These are phyloP conservation scores for Eubasilissa regina DNA, from an alignment of 1,140 invertebrate genomes.

Conservation along the genomic window DNA sequence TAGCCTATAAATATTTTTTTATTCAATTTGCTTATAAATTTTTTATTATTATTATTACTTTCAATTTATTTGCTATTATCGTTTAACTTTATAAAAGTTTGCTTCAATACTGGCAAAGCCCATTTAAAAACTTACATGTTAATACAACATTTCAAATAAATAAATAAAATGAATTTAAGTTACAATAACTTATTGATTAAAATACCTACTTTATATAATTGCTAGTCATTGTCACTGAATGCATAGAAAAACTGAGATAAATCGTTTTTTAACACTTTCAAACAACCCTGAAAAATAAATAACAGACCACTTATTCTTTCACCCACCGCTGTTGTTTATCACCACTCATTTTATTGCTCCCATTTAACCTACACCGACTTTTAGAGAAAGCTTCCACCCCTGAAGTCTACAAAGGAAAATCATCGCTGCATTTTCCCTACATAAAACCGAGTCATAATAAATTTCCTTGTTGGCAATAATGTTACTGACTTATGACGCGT, in stretches of 20 bases:
- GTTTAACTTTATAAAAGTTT: no score
- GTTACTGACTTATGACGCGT: slow-evolving; percentile 59
- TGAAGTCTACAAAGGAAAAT: slow-evolving; percentile 7
- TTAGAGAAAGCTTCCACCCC: background rate
- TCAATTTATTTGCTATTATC: no score
- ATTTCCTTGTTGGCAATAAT: slow-evolving; percentile 56
- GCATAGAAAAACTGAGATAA: background rate
- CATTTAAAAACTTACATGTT: no score
- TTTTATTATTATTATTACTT: no score
- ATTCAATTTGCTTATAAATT: no score
- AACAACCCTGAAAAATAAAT: background rate
- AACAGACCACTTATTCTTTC: slow-evolving; percentile 27
- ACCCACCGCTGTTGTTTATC: slow-evolving; percentile 5
- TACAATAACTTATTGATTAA: no score
- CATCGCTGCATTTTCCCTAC: slow-evolving; percentile 38
- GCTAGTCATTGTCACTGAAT: no score
- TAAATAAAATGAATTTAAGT: no score
- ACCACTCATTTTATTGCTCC: slow-evolving; percentile 22
- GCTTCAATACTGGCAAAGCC: no score
- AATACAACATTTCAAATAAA: no score
- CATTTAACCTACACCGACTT: slow-evolving; percentile 27
- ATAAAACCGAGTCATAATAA: slow-evolving; percentile 46
- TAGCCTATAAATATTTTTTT: no score
- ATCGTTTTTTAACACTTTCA: background rate
- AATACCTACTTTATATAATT: no score